Base-by-base conservation (phyloP, 2,797 vertebrate species). In the Buphagus erythrorhynchus region DNA sequence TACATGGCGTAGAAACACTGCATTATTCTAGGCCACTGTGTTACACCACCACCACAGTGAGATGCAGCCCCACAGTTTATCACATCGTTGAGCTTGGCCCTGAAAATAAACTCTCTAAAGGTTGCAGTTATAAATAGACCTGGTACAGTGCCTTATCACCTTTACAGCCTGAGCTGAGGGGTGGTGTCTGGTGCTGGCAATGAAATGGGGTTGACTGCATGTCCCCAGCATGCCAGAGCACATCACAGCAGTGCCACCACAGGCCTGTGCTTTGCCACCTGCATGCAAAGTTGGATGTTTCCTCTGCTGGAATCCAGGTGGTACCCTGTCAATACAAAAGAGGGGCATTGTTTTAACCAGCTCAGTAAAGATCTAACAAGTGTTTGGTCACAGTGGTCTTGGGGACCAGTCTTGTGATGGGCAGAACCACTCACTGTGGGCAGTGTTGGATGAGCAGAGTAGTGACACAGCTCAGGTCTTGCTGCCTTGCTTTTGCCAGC, bases 41-140 rank as follows among this genome's bases (percentile, higher is more conserved):
- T 33, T 40, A 25, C 31, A 75, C 67, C 48, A 16, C 24, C 16
- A 25, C 20, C 10, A 14, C 36, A 3, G 21, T 5, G 51, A 88
- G 87, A 26, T 33, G 33, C 58, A 69, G 46, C n/a, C 36, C 35
- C 31, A 12, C 3, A 0, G 33, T 45, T 72, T 92, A 90, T 91
- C 80, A 2, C 3, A 1, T 31, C 85, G 36, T 73, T 69, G 35
- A 49, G 35, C 14, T 89, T 31, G 35, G 28, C 26, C n/a, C 69
- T 66, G 82, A 88, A 91, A 95, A 95, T 66, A 81, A 92, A 54
- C 31, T 28, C 28, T 86, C 20, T 67, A 84, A 90, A 95, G 76
- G 85, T 61, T 88, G 79, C 25, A 46, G 24, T 42, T 86, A 90
- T 86, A 91, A 91, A 95, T 90, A 95, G 79, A 61, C 2, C 19